A percentile compares a stretch with the other conserved stretches of the same genome.
Conservation (phyloP, 2,797 vertebrate species). For the Helicolenus hilgendorfi region DNA sequence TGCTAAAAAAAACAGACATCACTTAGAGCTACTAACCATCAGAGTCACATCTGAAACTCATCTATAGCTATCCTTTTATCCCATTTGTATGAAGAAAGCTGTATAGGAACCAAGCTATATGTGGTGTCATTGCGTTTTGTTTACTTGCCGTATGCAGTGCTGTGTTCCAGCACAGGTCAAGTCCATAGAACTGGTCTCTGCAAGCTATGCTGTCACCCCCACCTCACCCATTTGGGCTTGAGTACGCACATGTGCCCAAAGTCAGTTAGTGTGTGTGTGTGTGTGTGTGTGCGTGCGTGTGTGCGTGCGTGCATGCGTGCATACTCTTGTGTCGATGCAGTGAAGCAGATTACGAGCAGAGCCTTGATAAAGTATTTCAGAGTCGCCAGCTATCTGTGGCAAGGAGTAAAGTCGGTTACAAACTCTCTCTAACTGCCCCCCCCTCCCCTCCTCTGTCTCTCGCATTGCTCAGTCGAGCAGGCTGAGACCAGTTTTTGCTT, state of each 20-base stretch:
- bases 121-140: not conserved
- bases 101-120: not conserved
- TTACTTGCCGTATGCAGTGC: not conserved
- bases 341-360: slow-evolving; percentile 23
- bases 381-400: slow-evolving; percentile 35
- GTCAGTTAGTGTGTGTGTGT: not conserved
- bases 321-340: not conserved
- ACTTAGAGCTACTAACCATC: not conserved
- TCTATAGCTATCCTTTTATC: not conserved
- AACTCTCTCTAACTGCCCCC: not conserved
- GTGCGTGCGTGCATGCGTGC: not conserved
- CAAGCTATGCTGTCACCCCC: not conserved
- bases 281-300: not conserved
- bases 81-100: not conserved
- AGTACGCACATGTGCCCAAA: not conserved
- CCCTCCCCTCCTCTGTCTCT: not conserved
- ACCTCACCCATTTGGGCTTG: not conserved
- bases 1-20: slow-evolving; percentile 4
- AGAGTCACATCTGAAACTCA: not conserved
- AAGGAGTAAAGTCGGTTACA: slow-evolving; percentile 18
- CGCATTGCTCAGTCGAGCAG: slow-evolving; percentile 30
- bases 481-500: slow-evolving; percentile 77
- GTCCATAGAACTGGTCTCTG: not conserved
- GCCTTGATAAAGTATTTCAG: slow-evolving; percentile 48
- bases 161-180: not conserved